These are phyloP conservation scores for Drosophila acutilabella DNA, from an alignment of 2,888 invertebrate genomes.

Conservation along the genomic window DNA sequence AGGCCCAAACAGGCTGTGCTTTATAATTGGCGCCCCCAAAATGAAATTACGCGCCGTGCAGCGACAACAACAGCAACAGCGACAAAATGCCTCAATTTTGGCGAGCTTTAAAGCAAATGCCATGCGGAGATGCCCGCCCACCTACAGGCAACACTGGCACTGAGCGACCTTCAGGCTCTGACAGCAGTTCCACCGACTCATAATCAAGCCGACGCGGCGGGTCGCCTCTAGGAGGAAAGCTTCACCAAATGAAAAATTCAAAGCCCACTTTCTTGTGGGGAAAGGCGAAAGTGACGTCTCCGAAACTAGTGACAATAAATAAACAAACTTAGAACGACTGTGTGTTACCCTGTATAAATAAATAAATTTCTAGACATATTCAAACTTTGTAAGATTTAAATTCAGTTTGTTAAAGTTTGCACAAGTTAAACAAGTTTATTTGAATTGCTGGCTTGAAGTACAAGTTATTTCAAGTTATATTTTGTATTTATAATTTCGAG, in stretches of 20 bases:
- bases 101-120: conserved; percentile 15
- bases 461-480: not conserved
- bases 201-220: conserved; percentile 50
- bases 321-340: conserved; percentile 1
- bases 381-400: not conserved
- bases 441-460: not conserved
- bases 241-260: conserved; percentile 65
- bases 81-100: conserved; percentile 72
- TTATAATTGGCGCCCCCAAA: conserved; percentile 69
- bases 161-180: conserved; percentile 70
- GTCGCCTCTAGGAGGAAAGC: conserved; percentile 34
- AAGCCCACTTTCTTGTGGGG: conserved; percentile 42
- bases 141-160: conserved; percentile 11
- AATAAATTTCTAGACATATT: not conserved
- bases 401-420: not conserved
- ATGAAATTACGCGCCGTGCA: conserved; percentile 63
- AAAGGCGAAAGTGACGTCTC: conserved; percentile 21
- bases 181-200: conserved; percentile 55
- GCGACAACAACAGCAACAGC: conserved; percentile 11
- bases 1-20: conserved; percentile 8
- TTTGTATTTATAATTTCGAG: not conserved
- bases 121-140: not conserved
- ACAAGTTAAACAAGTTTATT: not conserved
- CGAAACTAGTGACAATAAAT: conserved; percentile 28
- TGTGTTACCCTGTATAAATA: conserved; percentile 25